Base-by-base conservation (phyloP, 1,140 invertebrate genomes). In the Drosophila chauvacae region DNA sequence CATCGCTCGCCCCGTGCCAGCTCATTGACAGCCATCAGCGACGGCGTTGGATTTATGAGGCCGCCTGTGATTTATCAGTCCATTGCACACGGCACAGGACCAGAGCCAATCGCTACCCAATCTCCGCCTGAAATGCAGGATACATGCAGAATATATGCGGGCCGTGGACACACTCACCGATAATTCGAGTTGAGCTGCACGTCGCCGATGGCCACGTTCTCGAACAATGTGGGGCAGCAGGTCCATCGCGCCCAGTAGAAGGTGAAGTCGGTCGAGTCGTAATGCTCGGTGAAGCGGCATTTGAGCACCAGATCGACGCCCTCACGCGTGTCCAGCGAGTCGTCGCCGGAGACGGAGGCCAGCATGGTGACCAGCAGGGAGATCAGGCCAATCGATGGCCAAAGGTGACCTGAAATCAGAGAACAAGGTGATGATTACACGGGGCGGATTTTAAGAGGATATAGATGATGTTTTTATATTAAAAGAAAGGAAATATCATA, bases 151-250 rank as follows among this genome's bases (percentile, higher is more conserved):
- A 56, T 53, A 33, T 23, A 65, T 61, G 48, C 35, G 55, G 64
- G 39, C 14, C 53, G 33, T 23, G 33, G 51, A 58, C 48, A 58
- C 42, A 93, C 93, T 95, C 94, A 97, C 96, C 94, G 95, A 94
- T 97, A 97, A 93, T 96, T 96, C 64, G 94, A 94, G 91, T 96
- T 95, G 64, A 97, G 93, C 35, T 96, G 95, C 51, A 95, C 95
- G 73, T 95, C 93, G 71, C 95, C 95, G 81, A 97, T 96, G 78
- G 96, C 96, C 28, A 96, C 96, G 86, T 96, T 97, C 93, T 97
- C 96, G 87, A 95, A 95, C 79, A 94, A 94, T 71, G 94, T 93
- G 13, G 93, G 94, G 73, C 94, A 94, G 77, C 94, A 96, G 48
- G 91, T 92, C 91, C 90, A 92, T 45, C 96, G 93, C 7, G 95